Evolutionary conservation across 1,140 invertebrate species (phyloP), one percentile per base, ranked within the genome.

Genomic region (Hestina assimilis): DNA sequence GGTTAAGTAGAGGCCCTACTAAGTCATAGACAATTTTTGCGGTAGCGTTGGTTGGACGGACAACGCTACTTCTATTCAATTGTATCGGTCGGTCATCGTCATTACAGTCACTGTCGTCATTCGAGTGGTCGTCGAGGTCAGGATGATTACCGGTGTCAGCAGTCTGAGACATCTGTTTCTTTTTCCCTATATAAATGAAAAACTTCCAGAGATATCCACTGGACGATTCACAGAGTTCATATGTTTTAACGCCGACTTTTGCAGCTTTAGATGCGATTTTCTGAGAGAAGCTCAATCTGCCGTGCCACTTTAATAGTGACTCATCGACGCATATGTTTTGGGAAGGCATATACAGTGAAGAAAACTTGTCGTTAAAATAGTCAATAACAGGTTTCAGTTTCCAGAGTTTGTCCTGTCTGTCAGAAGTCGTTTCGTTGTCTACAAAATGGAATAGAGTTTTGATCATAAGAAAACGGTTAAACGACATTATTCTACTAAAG

Each of bases 281-380:
- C 38, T 65, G 59, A 3, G 57, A 56, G 0, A 67, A 56, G 26
- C 50, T 15, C 3, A 66, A 33, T 51, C 60, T 57, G 2, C 61
- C 66, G 12, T 68, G 62, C 66, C 65, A 74, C 41, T 40, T n/a
- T 1, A 42, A 14, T 7, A 71, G 31, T 28, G 8, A 26, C 41
- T 75, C 69, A 9, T 72, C 69, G 1, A 69, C 0, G 0, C 56
- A 46, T 9, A 72, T 55, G 29, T 75, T 65, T 47, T 67, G 61
- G 0, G 8, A 1, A 6, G 55, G 23, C 17, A 7, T 52, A 15
- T 71, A 69, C 5, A 65, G 19, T 0, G 4, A 1, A 14, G 11
- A 21, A 46, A 71, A 72, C 15, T 61, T 63, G 1, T 6, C 0
- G 26, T 72, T 75, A 0, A 74, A 26, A 31, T 75, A 55, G 0